Evolutionary conservation across 1,140 invertebrate genomes (phyloP).

Genomic region (Aleiodes sp.): DNA sequence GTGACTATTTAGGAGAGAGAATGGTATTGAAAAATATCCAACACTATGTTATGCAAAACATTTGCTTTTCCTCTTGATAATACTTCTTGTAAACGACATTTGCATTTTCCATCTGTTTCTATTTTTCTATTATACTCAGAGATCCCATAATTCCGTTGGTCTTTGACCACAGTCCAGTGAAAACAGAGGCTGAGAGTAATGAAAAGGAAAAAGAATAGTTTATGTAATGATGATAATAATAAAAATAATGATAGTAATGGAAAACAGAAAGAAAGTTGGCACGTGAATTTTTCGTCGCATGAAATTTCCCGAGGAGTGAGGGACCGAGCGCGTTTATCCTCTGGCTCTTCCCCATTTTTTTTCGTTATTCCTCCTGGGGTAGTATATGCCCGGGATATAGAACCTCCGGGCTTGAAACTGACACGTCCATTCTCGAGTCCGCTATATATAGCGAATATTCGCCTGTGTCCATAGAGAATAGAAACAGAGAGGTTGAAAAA

Average conservation of each 20-base stretch:
- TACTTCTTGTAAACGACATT: neutral
- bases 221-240: neutral
- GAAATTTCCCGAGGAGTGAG: neutral
- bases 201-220: neutral
- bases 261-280: constrained; percentile 12
- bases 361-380: constrained; percentile 3
- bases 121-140: constrained; percentile 5
- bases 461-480: neutral
- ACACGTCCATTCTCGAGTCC: constrained; percentile 13
- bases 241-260: constrained; percentile 5
- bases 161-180: neutral
- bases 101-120: constrained; percentile 10
- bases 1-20: no score
- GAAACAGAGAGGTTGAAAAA: no score
- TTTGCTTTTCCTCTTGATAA: no score
- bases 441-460: constrained; percentile 1
- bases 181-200: no score
- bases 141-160: neutral
- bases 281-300: constrained; percentile 11
- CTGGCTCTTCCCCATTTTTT: neutral
- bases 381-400: constrained; percentile 2
- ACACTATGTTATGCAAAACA: no score
- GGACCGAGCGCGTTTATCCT: neutral
- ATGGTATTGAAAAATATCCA: neutral
- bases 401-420: constrained; percentile 5